A percentile compares a stretch with the other conserved stretches of the same genome.
phyloP scores from a whole-genome alignment of 2,797 vertebrate genomes.

The Salmo trutta region DNA sequence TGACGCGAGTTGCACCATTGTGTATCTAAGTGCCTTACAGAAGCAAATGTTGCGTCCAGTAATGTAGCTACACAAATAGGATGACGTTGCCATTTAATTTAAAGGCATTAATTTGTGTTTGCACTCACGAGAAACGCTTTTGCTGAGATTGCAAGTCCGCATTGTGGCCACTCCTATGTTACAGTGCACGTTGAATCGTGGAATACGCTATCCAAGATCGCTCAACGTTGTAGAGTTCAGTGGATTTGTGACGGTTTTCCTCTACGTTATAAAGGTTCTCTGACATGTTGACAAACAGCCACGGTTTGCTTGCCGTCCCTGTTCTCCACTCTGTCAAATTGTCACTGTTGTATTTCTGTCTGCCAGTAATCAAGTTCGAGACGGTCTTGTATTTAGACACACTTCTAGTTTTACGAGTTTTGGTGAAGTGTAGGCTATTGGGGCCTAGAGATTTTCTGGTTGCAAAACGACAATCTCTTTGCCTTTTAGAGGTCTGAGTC shows the following conservation, averaged over 20 bases:
- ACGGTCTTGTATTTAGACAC: not conserved
- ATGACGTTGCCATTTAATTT: not conserved
- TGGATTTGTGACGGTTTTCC: not conserved
- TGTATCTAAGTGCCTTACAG: not conserved
- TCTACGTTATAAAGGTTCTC: not conserved
- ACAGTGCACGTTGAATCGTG: not conserved
- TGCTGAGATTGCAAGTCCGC: constrained; percentile 12
- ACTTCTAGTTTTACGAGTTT: not conserved
- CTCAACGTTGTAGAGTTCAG: not conserved
- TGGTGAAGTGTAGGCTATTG: not conserved
- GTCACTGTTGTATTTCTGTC: not conserved
- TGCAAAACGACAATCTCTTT: too few species aligned
- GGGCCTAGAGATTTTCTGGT: not conserved
- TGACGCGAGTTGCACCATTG: not conserved
- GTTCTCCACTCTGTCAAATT: constrained; percentile 1
- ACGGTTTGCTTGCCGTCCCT: not conserved
- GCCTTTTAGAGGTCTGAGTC: not conserved
- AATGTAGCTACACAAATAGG: not conserved
- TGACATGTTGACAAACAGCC: constrained; percentile 13
- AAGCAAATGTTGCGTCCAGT: not conserved
- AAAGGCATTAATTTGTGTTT: not conserved
- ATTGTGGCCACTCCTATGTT: constrained; percentile 16
- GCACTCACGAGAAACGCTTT: not conserved
- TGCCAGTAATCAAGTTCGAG: not conserved
- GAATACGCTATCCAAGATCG: not conserved